Conservation (phyloP, 1,140 invertebrate species). For the Carposina sasakii region DNA sequence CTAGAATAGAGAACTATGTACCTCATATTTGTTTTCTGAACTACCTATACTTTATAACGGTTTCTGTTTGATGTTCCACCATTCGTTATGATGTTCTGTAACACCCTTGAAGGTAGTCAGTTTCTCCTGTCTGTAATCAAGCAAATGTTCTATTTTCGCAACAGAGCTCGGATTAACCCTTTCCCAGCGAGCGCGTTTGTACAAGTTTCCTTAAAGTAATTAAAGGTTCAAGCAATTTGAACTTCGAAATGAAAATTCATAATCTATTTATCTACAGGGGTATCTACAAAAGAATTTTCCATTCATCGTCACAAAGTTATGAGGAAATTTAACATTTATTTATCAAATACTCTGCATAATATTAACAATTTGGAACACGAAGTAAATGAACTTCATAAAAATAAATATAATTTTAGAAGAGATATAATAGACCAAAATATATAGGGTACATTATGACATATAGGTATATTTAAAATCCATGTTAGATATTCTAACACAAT, state of each 20-base stretch:
- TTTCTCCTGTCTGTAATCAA: slow-evolving; percentile 44
- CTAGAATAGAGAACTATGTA: too few relatives aligned
- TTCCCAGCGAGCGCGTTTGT: slow-evolving; percentile 44
- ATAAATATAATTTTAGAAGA: too few relatives aligned
- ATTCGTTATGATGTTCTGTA: slow-evolving; percentile 19
- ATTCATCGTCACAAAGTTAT: slow-evolving; percentile 20
- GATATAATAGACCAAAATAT: too few relatives aligned
- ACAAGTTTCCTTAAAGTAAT: slow-evolving; percentile 59
- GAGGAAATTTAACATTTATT: slow-evolving; percentile 17
- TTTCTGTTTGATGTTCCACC: slow-evolving; percentile 18
- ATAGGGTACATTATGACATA: too few relatives aligned
- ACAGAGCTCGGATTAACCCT: slow-evolving; percentile 47
- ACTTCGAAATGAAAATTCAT: slow-evolving; percentile 50
- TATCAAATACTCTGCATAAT: slow-evolving; percentile 11
- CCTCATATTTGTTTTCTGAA: too few relatives aligned
- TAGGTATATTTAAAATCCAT: too few relatives aligned
- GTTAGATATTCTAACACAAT: too few relatives aligned
- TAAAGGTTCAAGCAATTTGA: slow-evolving; percentile 53
- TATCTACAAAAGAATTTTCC: slow-evolving; percentile 36
- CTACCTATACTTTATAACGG: too few relatives aligned
- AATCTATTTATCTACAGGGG: slow-evolving; percentile 41
- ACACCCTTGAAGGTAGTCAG: slow-evolving; percentile 29
- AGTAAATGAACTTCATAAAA: too few relatives aligned
- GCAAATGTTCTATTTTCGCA: slow-evolving; percentile 51
- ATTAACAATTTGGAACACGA: too few relatives aligned